Base-by-base conservation (phyloP, 2,797 vertebrate genomes). In the Fratercula arctica region DNA sequence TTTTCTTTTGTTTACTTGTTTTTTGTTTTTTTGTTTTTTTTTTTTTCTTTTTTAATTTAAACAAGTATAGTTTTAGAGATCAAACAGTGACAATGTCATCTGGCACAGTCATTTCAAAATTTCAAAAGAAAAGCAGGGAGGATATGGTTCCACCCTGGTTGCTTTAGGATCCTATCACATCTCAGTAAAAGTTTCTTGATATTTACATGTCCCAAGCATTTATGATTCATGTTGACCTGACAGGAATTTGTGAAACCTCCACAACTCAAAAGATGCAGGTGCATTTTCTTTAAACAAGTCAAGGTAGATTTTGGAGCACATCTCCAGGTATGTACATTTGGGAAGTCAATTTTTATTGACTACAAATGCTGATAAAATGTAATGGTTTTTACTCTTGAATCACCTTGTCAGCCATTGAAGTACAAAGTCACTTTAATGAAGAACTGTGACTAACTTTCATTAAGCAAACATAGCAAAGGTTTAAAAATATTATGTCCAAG, bases 261-360 rank as follows among this genome's bases (percentile, higher is more conserved):
- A 1, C 1, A 88, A 78, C 45, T 74, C 0, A 43, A 31, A 75
- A 61, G 54, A n/a, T 0, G 3, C 37, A 39, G 3, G 23, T 26
- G 2, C 1, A 19, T 87, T 91, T 94, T 87, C 24, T 39, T 63
- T 57, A 69, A 59, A 43, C 43, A 21, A 57, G 5, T 68, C 31
- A 63, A 60, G 6, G 28, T 29, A 41, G 17, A 48, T 48, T 93
- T 84, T 90, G 41, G 7, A 31, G 0, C 11, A 20, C 16, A 11
- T 35, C 5, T 88, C 31, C 12, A 17, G 4, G 3, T 57, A 26
- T 5, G 10, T n/a, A n/a, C 2, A 2, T 45, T 59, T 51, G 35
- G 66, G 9, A 78, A 3, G 10, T 39, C 26, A 51, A 4, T 39
- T 54, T 73, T 63, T 73, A 43, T 31, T 67, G 59, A 43, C 41